A percentile compares a stretch with the other conserved stretches of the same genome.
These are phyloP conservation scores for Perdita meconis DNA, from an alignment of 2,888 invertebrate species.

Conservation along the genomic window DNA sequence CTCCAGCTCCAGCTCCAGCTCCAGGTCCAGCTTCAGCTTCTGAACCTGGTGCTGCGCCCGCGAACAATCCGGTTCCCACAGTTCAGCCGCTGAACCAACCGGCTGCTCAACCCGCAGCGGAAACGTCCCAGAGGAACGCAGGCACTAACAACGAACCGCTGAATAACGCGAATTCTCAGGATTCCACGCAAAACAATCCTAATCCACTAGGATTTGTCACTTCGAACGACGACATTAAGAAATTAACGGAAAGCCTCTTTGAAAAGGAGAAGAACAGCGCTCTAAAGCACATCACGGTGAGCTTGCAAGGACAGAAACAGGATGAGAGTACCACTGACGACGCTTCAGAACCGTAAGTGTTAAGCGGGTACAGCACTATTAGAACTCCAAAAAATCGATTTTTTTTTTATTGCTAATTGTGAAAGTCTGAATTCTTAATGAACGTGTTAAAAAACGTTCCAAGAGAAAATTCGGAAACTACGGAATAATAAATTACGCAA, in stretches of 20 bases:
- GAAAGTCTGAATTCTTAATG: no score
- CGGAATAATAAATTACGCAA: no score
- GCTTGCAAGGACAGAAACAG: slow-evolving; percentile 91
- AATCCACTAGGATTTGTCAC: slow-evolving; percentile 82
- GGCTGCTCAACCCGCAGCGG: slow-evolving; percentile 34
- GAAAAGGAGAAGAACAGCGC: slow-evolving; percentile 91
- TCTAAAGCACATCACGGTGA: slow-evolving; percentile 88
- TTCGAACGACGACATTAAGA: slow-evolving; percentile 88
- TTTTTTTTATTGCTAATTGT: no score
- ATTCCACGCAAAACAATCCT: slow-evolving; percentile 61
- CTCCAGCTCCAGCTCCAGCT: slow-evolving; percentile 49
- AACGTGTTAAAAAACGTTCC: no score
- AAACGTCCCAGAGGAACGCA: slow-evolving; percentile 34
- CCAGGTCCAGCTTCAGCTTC: slow-evolving; percentile 46
- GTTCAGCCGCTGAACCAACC: no score
- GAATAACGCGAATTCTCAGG: slow-evolving; percentile 49
- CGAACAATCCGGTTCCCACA: no score
- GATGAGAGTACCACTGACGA: slow-evolving; percentile 90
- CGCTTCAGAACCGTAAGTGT: slow-evolving; percentile 90
- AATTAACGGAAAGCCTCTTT: slow-evolving; percentile 89
- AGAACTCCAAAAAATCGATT: no score
- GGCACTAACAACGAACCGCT: slow-evolving; percentile 54
- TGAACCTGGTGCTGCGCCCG: slow-evolving; percentile 46
- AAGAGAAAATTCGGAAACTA: no score
- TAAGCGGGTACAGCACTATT: no score